Evolutionary conservation across 2,113 vertebrate species (phyloP).

Genomic region (Pseudorectes ferrugineus): DNA sequence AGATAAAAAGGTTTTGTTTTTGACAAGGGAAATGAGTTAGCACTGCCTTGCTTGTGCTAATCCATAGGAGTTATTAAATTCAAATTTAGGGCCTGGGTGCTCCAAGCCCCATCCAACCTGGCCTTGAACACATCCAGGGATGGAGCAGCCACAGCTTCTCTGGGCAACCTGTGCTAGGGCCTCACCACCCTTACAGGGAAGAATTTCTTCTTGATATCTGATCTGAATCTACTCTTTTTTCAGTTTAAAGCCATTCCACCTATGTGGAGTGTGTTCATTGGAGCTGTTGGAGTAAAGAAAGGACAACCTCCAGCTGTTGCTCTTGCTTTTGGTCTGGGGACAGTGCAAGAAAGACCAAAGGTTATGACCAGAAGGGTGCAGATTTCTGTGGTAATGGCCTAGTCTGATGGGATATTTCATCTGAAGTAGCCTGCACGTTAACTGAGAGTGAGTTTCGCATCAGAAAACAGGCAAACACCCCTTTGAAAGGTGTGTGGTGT

Average conservation of each 20-base stretch:
- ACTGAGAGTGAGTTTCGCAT: background rate
- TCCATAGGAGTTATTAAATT: background rate
- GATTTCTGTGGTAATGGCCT: background rate
- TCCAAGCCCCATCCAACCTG: background rate
- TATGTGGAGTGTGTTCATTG: background rate
- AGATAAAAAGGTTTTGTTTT: constrained; percentile 31
- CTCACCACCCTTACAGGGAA: background rate
- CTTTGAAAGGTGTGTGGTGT: background rate
- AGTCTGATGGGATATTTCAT: background rate
- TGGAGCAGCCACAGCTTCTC: background rate
- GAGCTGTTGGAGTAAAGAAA: background rate
- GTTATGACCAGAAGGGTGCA: background rate
- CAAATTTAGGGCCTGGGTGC: background rate
- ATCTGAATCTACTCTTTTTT: background rate
- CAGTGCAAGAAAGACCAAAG: background rate
- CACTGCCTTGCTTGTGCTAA: background rate
- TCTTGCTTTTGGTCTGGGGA: background rate
- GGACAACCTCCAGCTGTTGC: background rate
- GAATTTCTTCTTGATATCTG: background rate
- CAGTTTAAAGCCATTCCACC: background rate
- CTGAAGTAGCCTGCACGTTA: background rate
- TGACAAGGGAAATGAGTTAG: background rate
- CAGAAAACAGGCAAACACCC: background rate
- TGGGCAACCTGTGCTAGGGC: fast-evolving
- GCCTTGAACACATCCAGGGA: background rate